Percentiles rank a stretch among this genome's conserved stretches.
phyloP scores from a whole-genome alignment of 2,797 vertebrate species.

The Gambelia wislizenii region DNA sequence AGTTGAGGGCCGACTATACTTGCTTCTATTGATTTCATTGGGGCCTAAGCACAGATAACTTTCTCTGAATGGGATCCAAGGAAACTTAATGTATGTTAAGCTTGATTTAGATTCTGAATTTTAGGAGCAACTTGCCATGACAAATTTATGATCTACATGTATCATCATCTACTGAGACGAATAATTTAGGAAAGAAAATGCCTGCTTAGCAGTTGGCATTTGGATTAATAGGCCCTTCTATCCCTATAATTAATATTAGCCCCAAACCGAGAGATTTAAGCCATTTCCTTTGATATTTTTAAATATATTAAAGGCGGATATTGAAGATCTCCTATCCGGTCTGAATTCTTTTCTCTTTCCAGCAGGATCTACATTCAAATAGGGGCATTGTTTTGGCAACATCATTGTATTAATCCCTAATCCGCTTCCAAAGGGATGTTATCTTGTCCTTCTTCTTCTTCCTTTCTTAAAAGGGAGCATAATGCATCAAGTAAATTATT shows the following conservation, averaged over 20 bases:
- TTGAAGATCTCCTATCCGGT: background rate
- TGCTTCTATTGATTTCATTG: background rate
- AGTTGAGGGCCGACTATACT: no score
- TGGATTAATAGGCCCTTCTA: conserved; percentile 3
- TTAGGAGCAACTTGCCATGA: background rate
- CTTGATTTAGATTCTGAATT: background rate
- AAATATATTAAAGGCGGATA: background rate
- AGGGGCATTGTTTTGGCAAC: conserved; percentile 13
- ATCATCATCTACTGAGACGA: background rate
- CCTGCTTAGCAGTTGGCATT: background rate
- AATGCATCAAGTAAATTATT: conserved; percentile 26
- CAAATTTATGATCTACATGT: background rate
- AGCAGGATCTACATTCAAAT: conserved; percentile 48
- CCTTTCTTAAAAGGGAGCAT: background rate
- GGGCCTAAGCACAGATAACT: background rate
- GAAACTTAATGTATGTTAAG: background rate
- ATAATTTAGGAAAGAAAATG: background rate
- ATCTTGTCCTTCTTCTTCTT: background rate
- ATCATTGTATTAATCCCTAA: background rate
- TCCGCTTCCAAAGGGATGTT: conserved; percentile 13
- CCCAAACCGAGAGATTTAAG: conserved; percentile 1
- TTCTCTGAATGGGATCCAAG: background rate
- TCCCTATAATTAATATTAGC: conserved; percentile 11
- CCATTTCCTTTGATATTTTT: conserved; percentile 24
- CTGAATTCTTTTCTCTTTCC: conserved; percentile 8